These are phyloP conservation scores for Synanthedon formicaeformis DNA, from an alignment of 2,888 invertebrate genomes.

Conservation along the genomic window DNA sequence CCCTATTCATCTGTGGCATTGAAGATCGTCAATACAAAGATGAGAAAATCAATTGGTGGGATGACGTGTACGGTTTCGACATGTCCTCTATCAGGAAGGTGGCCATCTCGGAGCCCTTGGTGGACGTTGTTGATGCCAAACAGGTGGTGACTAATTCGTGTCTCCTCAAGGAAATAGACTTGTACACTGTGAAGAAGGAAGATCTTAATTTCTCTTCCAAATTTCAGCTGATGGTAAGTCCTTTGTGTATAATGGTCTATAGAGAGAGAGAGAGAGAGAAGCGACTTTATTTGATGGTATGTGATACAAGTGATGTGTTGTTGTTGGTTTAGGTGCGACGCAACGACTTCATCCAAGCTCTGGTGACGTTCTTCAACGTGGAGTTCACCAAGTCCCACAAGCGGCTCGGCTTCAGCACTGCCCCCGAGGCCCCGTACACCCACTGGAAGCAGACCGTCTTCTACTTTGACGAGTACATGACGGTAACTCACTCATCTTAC, in stretches of 20 bases:
- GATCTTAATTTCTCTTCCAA: constrained; percentile 94
- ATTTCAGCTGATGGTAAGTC: constrained; percentile 76
- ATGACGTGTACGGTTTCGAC: constrained; percentile 99
- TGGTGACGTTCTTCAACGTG: constrained; percentile 99
- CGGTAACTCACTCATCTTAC: constrained; percentile 56
- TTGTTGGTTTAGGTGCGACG: constrained; percentile 72
- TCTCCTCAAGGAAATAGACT: constrained; percentile 96
- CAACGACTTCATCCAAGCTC: constrained; percentile 96
- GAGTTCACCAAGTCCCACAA: constrained; percentile 99
- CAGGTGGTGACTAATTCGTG: constrained; percentile 98
- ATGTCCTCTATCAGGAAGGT: constrained; percentile 99
- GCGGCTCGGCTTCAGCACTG: constrained; percentile 97
- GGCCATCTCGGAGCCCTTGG: constrained; percentile 97
- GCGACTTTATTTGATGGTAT: too few relatives aligned
- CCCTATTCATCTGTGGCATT: constrained; percentile 92
- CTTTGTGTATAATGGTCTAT: too few relatives aligned
- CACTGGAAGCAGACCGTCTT: constrained; percentile 99
- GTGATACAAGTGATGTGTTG: neutral
- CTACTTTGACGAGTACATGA: constrained; percentile 97
- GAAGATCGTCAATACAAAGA: constrained; percentile 99
- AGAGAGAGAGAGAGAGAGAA: too few relatives aligned
- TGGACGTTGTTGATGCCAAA: constrained; percentile 98
- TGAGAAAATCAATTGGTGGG: constrained; percentile 99
- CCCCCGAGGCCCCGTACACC: constrained; percentile 97
- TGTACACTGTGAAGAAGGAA: constrained; percentile 96